Conservation (phyloP, 1,140 invertebrate genomes). For the Caligus rogercresseyi region DNA sequence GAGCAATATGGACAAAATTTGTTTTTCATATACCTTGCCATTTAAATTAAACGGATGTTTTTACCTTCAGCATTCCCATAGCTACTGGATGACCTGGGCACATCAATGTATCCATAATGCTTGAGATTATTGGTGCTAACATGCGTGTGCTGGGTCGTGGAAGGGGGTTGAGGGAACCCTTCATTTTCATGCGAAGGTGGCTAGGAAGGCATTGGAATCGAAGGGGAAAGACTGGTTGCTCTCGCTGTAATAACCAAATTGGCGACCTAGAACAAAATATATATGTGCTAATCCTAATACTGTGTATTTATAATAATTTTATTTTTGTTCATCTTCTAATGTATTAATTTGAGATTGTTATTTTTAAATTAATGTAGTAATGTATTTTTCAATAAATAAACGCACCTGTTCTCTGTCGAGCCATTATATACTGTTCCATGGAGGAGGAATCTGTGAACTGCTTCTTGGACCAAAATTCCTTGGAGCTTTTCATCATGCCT, state of each 20-base stretch:
- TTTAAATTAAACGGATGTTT: not conserved
- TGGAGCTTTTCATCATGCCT: slow-evolving; percentile 6
- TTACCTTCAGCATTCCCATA: not conserved
- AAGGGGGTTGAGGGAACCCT: not conserved
- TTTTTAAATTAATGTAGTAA: no score
- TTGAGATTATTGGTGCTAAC: not conserved
- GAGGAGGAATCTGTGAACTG: slow-evolving; percentile 9
- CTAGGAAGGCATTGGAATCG: not conserved
- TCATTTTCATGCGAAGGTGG: not conserved
- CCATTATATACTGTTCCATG: slow-evolving; percentile 10
- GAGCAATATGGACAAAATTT: no score
- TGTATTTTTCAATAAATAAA: no score
- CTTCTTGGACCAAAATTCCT: slow-evolving; percentile 13
- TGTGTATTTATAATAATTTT: no score
- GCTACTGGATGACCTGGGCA: not conserved
- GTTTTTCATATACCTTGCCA: no score
- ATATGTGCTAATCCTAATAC: no score
- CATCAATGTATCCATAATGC: not conserved
- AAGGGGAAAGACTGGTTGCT: not conserved
- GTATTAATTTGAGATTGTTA: no score
- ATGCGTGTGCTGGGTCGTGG: not conserved
- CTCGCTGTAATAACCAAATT: not conserved
- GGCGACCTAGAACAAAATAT: no score
- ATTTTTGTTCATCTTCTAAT: no score
- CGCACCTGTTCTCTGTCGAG: slow-evolving; percentile 3